Conservation (phyloP, 1,140 invertebrate species). For the Potamilus streckersoni region DNA sequence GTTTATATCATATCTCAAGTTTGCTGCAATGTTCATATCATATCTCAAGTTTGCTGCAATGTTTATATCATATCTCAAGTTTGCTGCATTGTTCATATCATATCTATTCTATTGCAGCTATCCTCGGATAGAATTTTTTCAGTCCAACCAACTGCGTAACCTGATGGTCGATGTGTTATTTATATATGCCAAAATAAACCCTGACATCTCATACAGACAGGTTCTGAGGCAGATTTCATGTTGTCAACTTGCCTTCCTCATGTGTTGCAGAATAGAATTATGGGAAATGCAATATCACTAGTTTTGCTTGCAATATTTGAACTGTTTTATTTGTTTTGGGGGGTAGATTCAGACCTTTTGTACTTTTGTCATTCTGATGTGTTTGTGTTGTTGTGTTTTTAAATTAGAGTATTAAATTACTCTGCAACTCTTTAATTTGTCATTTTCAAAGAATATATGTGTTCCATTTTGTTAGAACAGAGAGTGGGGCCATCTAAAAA, state of each 20-base stretch:
- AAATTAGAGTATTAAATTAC: too few relatives aligned
- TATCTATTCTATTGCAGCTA: slow-evolving; percentile 69
- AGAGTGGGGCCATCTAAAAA: too few relatives aligned
- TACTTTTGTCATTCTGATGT: neutral
- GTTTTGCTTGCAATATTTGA: too few relatives aligned
- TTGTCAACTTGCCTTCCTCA: neutral
- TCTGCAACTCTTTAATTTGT: too few relatives aligned
- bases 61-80: too few relatives aligned
- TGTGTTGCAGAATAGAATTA: too few relatives aligned
- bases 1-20: too few relatives aligned
- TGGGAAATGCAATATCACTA: too few relatives aligned
- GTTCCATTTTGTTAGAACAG: too few relatives aligned
- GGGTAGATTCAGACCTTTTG: too few relatives aligned
- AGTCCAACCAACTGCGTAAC: slow-evolving; percentile 76
- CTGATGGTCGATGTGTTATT: slow-evolving; percentile 80
- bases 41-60: neutral
- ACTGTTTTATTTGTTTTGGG: too few relatives aligned
- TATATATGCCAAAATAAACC: slow-evolving; percentile 80
- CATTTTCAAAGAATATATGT: too few relatives aligned
- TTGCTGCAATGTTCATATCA: neutral
- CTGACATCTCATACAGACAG: slow-evolving; percentile 80
- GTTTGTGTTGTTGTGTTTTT: neutral
- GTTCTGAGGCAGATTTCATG: slow-evolving; percentile 54
- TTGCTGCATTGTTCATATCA: neutral
- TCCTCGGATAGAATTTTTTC: slow-evolving; percentile 83